Conservation (phyloP, 2,113 vertebrate genomes). For the Conger conger region DNA sequence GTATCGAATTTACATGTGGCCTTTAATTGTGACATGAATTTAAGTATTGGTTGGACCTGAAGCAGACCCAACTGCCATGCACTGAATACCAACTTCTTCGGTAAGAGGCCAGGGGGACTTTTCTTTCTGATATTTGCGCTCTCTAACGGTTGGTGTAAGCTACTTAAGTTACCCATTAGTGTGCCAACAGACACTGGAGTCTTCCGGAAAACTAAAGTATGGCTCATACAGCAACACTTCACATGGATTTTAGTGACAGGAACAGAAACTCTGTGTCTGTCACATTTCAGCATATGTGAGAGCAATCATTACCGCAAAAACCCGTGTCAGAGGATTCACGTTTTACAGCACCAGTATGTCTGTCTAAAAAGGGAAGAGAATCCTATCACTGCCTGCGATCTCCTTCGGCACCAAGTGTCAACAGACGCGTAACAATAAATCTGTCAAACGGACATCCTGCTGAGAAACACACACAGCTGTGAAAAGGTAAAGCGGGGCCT, state of each 20-base stretch:
- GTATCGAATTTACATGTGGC: neutral
- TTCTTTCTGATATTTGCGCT: neutral
- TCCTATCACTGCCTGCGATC: slow-evolving; percentile 33
- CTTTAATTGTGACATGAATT: neutral
- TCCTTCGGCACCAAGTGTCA: slow-evolving; percentile 22
- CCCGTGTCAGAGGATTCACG: slow-evolving; percentile 6
- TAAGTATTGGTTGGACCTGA: neutral
- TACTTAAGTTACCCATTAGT: neutral
- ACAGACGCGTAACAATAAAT: slow-evolving; percentile 60
- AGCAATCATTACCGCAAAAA: neutral
- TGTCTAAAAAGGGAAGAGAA: slow-evolving; percentile 46
- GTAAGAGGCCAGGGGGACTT: neutral
- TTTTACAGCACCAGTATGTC: neutral
- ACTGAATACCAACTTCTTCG: neutral
- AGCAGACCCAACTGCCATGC: neutral
- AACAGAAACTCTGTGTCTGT: neutral
- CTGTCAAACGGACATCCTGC: slow-evolving; percentile 47
- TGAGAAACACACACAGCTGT: slow-evolving; percentile 31
- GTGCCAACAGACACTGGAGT: neutral
- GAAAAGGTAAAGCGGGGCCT: slow-evolving; percentile 22
- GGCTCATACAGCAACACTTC: neutral
- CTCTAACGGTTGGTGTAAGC: neutral
- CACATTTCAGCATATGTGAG: neutral
- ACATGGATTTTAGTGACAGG: neutral
- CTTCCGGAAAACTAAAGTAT: neutral